Percentiles rank a stretch among this genome's conserved stretches.
Conservation (phyloP, 1,140 invertebrate genomes). For the Drosophila malerkotliana region DNA sequence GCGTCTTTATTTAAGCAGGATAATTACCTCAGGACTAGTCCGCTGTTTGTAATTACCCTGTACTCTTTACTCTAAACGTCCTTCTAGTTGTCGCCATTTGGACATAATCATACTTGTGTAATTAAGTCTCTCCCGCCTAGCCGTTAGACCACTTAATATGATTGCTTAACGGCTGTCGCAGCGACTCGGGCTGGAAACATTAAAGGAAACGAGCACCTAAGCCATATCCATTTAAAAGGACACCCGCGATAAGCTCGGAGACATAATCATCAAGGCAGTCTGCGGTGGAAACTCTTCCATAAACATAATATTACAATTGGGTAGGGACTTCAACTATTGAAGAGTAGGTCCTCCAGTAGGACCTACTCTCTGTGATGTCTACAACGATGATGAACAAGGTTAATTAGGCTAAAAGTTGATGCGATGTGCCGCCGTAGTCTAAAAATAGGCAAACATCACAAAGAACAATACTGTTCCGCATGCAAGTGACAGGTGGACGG, state of each 20-base stretch:
- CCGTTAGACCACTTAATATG: conserved; percentile 57
- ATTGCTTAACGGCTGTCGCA: conserved; percentile 53
- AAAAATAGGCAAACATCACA: conserved; percentile 32
- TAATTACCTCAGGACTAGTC: conserved; percentile 12
- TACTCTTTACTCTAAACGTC: not conserved
- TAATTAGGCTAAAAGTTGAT: conserved; percentile 24
- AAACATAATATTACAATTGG: conserved; percentile 9
- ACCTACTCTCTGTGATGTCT: too few species aligned
- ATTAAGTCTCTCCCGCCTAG: conserved; percentile 22
- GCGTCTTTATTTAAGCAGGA: not conserved
- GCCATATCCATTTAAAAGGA: conserved; percentile 41
- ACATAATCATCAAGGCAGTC: conserved; percentile 26
- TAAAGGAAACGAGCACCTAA: conserved; percentile 38
- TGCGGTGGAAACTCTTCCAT: not conserved
- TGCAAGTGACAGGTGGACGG: conserved; percentile 38
- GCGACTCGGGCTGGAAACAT: conserved; percentile 4
- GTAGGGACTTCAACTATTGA: conserved; percentile 6
- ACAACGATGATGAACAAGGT: conserved; percentile 22
- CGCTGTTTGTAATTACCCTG: conserved; percentile 5
- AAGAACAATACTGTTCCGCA: conserved; percentile 24
- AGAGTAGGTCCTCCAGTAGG: not conserved
- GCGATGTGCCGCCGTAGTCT: not conserved
- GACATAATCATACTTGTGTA: conserved; percentile 41
- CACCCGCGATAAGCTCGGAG: conserved; percentile 27
- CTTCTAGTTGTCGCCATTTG: conserved; percentile 5